A percentile compares a stretch with the other conserved stretches of the same genome.
phyloP scores from a whole-genome alignment of 2,113 vertebrate species.

The Oxygymnocypris stewartii region DNA sequence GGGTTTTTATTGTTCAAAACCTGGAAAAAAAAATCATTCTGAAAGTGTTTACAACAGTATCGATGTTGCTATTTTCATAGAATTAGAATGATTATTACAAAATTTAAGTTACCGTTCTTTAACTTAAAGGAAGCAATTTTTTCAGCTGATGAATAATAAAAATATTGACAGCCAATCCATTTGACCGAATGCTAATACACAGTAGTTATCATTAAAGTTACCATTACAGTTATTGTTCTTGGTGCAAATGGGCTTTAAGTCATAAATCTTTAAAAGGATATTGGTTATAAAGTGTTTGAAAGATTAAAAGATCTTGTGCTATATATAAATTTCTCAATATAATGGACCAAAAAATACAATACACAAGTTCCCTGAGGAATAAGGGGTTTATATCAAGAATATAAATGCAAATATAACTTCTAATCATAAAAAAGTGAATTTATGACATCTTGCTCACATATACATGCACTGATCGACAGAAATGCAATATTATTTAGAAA shows the following conservation, averaged over 20 bases:
- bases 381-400: neutral
- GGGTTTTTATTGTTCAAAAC: no score
- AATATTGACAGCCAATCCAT: no score
- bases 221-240: no score
- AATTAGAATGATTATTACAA: no score
- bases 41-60: no score
- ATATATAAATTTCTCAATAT: neutral
- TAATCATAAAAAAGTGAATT: neutral
- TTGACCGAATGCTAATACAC: no score
- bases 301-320: neutral
- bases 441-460: neutral
- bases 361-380: neutral
- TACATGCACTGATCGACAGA: neutral
- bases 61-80: no score
- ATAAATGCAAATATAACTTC: neutral
- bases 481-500: neutral
- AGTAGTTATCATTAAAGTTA: no score
- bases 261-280: neutral
- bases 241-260: neutral
- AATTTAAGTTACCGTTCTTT: no score
- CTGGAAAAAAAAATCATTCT: no score
- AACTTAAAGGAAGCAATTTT: no score
- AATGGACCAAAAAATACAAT: neutral
- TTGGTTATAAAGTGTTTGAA: neutral
- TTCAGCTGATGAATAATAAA: no score